phyloP scores from a whole-genome alignment of 2,113 vertebrate species.

The Peucedramus taeniatus region DNA sequence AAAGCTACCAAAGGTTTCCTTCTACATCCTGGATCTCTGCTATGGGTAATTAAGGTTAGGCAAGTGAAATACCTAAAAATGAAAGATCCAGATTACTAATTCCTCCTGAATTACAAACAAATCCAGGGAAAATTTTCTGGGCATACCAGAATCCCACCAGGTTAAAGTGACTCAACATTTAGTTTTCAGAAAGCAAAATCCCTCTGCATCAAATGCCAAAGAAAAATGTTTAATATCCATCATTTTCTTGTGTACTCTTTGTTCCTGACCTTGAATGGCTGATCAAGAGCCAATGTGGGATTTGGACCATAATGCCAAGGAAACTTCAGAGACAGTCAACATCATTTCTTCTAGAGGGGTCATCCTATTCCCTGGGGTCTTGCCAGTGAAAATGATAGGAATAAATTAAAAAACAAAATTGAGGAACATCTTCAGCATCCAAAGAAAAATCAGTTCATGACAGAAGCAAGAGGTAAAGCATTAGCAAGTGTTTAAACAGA shows the following conservation, averaged over 20 bases:
- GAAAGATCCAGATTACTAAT: not conserved
- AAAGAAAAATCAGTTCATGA: not conserved
- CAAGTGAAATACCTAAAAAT: not conserved
- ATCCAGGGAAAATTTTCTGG: not conserved
- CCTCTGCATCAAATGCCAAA: not conserved
- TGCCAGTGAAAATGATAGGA: not conserved
- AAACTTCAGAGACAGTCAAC: not conserved
- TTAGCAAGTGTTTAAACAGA: not conserved
- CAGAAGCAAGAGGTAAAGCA: not conserved
- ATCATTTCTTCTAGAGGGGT: not conserved
- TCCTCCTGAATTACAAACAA: not conserved
- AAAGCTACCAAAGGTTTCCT: slow-evolving; percentile 4
- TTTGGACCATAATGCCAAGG: not conserved
- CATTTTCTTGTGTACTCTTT: not conserved
- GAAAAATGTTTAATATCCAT: not conserved
- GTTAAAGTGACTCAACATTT: not conserved
- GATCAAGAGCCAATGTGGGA: not conserved
- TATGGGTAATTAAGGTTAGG: not conserved
- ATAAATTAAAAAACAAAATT: not conserved
- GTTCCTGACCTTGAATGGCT: not conserved
- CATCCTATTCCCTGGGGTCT: not conserved
- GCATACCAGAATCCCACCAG: not conserved
- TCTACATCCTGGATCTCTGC: not conserved
- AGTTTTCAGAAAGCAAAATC: not conserved
- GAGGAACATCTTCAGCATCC: not conserved